These are phyloP conservation scores for Phyllotis vaccarum DNA, from an alignment of 2,797 vertebrate species.

Conservation along the genomic window DNA sequence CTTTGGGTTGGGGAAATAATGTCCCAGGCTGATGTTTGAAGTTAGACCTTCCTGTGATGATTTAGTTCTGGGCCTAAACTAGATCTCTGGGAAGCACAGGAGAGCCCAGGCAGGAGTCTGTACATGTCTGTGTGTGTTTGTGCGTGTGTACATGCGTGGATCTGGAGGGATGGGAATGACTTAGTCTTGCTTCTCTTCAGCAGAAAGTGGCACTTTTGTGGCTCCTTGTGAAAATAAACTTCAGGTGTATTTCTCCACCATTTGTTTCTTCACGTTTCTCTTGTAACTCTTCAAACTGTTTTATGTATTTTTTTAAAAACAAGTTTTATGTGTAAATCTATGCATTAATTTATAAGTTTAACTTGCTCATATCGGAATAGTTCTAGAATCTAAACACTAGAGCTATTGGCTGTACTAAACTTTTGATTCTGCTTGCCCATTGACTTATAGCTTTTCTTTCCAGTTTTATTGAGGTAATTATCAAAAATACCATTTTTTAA, in stretches of 20 bases:
- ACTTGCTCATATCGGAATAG: constrained; percentile 1
- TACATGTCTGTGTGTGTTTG: not conserved
- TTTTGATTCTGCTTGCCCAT: not conserved
- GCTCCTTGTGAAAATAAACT: not conserved
- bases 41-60: not conserved
- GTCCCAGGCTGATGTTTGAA: not conserved
- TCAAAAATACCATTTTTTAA: not conserved
- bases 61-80: not conserved
- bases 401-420: not conserved
- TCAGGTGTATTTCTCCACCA: not conserved
- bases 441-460: not conserved
- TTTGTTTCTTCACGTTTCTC: not conserved
- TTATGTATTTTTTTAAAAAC: not conserved
- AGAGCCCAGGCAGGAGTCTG: not conserved
- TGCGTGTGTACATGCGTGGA: not conserved
- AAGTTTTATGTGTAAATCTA: not conserved
- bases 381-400: not conserved
- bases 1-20: not conserved
- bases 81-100: not conserved
- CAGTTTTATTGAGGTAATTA: not conserved
- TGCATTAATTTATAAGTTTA: not conserved
- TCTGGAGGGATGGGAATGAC: not conserved
- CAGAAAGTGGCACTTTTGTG: not conserved
- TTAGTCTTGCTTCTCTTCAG: not conserved
- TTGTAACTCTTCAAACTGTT: constrained; percentile 35